These are phyloP conservation scores for Parazoanthus atlanticus DNA, from an alignment of 92 coral and sea anemone genomes.

Conservation along the genomic window DNA sequence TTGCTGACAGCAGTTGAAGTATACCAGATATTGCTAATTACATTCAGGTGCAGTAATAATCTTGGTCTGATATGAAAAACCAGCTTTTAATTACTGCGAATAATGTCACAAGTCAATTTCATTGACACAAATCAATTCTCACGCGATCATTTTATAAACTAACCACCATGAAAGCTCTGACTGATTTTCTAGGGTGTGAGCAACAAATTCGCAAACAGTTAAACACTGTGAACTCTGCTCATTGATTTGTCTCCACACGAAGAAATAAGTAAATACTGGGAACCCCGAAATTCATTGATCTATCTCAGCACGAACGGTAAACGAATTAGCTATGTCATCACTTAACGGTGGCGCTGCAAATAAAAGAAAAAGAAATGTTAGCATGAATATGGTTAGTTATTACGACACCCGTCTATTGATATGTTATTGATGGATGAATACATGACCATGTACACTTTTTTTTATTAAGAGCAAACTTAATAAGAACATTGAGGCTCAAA, in stretches of 20 bases:
- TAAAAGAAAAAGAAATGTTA: no score
- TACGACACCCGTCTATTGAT: no score
- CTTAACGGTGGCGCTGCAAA: background rate
- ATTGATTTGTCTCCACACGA: no score
- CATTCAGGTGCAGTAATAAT: background rate
- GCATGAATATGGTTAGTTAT: no score
- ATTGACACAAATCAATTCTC: conserved; percentile 6
- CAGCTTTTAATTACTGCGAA: conserved; percentile 1
- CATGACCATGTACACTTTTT: no score
- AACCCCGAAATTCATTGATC: no score
- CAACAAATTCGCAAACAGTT: background rate
- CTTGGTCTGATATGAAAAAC: background rate
- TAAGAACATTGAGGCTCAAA: no score
- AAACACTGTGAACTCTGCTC: background rate
- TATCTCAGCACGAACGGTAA: background rate
- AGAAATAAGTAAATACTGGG: no score
- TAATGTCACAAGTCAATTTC: background rate
- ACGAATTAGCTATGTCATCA: background rate
- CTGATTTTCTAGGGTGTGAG: background rate
- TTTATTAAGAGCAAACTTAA: no score
- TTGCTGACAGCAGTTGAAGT: background rate
- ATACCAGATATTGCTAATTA: background rate
- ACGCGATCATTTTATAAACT: conserved; percentile 7
- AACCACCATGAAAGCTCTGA: background rate
- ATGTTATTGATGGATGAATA: no score